Evolutionary conservation across 2,113 vertebrate genomes (phyloP).

Genomic region (Campylomormyrus numenius): DNA sequence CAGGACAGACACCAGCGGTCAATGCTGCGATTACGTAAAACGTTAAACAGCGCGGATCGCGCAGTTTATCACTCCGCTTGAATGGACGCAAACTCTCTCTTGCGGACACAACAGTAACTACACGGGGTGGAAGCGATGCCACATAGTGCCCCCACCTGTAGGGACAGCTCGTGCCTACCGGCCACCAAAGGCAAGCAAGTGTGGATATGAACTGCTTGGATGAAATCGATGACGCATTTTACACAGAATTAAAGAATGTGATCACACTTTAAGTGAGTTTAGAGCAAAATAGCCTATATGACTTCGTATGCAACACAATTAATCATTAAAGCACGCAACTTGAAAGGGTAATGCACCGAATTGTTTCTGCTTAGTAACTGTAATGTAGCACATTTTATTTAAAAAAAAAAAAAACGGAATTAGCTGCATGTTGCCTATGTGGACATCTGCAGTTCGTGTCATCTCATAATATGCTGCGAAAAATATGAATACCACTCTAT

Average conservation of each 20-base stretch:
- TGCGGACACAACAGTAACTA: background rate
- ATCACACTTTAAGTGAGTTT: background rate
- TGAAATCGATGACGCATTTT: background rate
- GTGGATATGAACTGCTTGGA: background rate
- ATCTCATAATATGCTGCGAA: background rate
- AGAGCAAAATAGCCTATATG: background rate
- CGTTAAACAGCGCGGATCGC: background rate
- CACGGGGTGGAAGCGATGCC: background rate
- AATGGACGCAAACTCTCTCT: conserved; percentile 38
- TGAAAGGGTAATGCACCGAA: background rate
- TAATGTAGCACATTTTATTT: background rate
- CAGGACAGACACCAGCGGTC: background rate
- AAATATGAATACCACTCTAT: background rate
- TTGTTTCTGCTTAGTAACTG: background rate
- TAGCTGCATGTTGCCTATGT: background rate
- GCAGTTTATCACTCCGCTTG: background rate
- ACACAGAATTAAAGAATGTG: background rate
- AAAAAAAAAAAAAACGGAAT: background rate
- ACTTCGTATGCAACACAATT: background rate
- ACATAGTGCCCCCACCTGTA: background rate
- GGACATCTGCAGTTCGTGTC: background rate
- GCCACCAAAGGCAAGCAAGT: background rate
- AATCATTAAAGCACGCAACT: background rate
- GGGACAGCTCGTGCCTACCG: background rate
- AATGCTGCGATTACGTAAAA: background rate